phyloP scores from a whole-genome alignment of 2,888 invertebrate species.

The Ditula angustiorana region DNA sequence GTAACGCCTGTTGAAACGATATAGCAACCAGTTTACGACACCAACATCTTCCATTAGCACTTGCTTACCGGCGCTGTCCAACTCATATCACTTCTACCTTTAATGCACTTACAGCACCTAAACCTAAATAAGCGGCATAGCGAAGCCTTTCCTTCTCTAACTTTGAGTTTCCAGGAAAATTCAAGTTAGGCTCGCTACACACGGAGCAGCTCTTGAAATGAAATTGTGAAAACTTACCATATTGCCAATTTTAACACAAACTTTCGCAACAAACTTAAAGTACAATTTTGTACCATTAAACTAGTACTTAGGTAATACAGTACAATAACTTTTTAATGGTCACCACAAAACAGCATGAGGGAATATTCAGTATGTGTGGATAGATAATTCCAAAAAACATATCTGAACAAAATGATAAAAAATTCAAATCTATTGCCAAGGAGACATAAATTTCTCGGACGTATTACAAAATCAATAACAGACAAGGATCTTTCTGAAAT shows the following conservation, averaged over 20 bases:
- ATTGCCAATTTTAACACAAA: neutral
- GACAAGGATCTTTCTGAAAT: too few relatives aligned
- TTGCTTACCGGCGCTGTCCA: conserved; percentile 3
- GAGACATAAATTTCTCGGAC: too few relatives aligned
- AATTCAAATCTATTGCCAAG: too few relatives aligned
- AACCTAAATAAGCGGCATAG: conserved; percentile 1
- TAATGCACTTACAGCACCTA: conserved; percentile 28
- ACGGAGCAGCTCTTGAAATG: neutral
- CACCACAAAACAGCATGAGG: too few relatives aligned
- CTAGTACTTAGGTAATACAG: too few relatives aligned
- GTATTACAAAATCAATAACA: too few relatives aligned
- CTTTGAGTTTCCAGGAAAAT: conserved; percentile 15
- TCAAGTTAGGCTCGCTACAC: conserved; percentile 10
- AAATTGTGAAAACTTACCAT: neutral
- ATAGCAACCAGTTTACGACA: conserved; percentile 31
- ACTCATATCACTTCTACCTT: conserved; percentile 25
- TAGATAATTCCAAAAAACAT: too few relatives aligned
- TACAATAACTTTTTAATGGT: too few relatives aligned
- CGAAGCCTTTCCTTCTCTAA: conserved; percentile 1
- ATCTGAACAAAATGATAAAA: too few relatives aligned
- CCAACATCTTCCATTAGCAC: conserved; percentile 30
- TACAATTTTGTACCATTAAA: neutral
- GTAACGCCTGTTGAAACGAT: conserved; percentile 26
- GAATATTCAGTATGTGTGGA: too few relatives aligned
- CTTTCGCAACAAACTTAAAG: neutral